Conservation (phyloP, 1,140 invertebrate species). For the Calliopsis andreniformis region DNA sequence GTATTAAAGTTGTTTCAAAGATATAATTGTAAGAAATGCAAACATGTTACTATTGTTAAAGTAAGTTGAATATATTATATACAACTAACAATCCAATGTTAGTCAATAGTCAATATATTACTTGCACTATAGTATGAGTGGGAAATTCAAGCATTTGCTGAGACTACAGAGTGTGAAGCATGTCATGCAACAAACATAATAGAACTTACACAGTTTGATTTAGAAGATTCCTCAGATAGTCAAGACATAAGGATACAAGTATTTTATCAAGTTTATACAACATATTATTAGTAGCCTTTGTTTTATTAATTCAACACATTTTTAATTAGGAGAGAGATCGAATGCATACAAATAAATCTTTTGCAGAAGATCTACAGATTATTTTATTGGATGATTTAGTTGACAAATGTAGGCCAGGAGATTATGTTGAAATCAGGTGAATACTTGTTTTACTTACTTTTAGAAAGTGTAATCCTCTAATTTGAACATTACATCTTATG, state of each 20-base stretch:
- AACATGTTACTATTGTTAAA: conserved; percentile 84
- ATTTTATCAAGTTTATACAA: conserved; percentile 48
- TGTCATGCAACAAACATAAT: conserved; percentile 73
- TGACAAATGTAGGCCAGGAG: conserved; percentile 93
- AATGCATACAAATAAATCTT: conserved; percentile 57
- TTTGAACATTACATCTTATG: conserved; percentile 31
- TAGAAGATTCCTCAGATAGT: conserved; percentile 90
- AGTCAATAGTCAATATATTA: conserved; percentile 10
- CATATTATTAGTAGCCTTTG: conserved; percentile 13
- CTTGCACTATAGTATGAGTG: conserved; percentile 73
- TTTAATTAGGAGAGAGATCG: conserved; percentile 69
- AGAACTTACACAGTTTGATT: conserved; percentile 81
- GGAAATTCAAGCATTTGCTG: conserved; percentile 73
- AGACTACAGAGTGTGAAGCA: conserved; percentile 70
- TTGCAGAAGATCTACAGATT: conserved; percentile 76
- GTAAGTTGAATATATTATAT: conserved; percentile 84
- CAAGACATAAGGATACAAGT: conserved; percentile 95
- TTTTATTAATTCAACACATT: conserved; percentile 28
- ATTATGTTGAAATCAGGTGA: conserved; percentile 92
- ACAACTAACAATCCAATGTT: conserved; percentile 49
- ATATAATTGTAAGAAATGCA: conserved; percentile 91
- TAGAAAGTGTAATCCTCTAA: neutral
- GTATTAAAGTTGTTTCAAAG: conserved; percentile 89
- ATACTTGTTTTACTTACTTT: conserved; percentile 36
- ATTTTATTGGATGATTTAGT: conserved; percentile 93